phyloP scores from a whole-genome alignment of 1,140 invertebrate species.

The Sycobia sp. region DNA sequence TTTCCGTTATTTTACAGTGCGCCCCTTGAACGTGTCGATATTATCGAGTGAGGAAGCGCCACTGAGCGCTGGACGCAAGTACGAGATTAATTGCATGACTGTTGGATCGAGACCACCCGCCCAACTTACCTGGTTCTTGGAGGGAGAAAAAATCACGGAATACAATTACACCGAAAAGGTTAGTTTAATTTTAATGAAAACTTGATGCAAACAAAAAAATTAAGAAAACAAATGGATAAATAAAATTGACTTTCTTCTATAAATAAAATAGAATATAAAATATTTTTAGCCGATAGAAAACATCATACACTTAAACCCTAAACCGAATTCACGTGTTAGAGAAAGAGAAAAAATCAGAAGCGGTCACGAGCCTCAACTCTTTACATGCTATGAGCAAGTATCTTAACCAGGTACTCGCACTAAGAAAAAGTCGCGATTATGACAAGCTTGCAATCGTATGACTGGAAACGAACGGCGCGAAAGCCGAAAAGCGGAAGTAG shows the following conservation, averaged over 20 bases:
- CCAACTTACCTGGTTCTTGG: slow-evolving; percentile 81
- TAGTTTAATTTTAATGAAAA: slow-evolving; percentile 32
- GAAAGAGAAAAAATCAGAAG: no score
- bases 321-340: no score
- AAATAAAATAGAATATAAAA: not conserved
- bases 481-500: slow-evolving; percentile 26
- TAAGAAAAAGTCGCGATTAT: no score
- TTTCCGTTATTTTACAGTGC: slow-evolving; percentile 69
- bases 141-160: slow-evolving; percentile 69
- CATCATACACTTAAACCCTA: no score
- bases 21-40: slow-evolving; percentile 77
- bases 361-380: no score
- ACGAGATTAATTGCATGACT: slow-evolving; percentile 78
- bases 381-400: no score
- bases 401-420: no score
- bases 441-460: not conserved
- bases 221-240: not conserved
- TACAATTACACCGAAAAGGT: slow-evolving; percentile 62
- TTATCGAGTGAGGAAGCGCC: slow-evolving; percentile 75
- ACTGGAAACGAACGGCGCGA: slow-evolving; percentile 27
- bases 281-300: no score
- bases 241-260: not conserved
- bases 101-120: slow-evolving; percentile 82
- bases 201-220: not conserved
- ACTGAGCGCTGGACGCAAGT: slow-evolving; percentile 77